phyloP scores from a whole-genome alignment of 1,140 invertebrate genomes.

The Hyphantria cunea region DNA sequence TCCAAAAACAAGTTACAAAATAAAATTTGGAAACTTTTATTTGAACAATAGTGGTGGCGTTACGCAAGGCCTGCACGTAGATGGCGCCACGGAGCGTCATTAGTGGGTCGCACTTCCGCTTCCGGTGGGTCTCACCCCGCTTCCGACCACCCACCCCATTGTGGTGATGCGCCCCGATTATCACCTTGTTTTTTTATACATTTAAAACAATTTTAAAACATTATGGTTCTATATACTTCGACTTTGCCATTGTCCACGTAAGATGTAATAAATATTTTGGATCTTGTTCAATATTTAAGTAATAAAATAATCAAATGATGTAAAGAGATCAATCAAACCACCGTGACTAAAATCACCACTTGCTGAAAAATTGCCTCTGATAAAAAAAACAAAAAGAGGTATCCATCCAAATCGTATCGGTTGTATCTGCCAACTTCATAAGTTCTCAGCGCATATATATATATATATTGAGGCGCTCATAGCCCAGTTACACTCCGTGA shows the following conservation, averaged over 20 bases:
- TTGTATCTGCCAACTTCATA: too few species aligned
- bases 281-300: too few species aligned
- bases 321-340: too few species aligned
- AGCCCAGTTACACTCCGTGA: too few species aligned
- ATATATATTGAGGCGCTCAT: too few species aligned
- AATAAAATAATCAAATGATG: too few species aligned
- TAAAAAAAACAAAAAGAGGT: too few species aligned
- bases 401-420: too few species aligned
- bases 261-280: too few species aligned
- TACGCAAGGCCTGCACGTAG: conserved; percentile 29
- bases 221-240: conserved; percentile 3
- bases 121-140: conserved; percentile 34
- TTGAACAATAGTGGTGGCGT: conserved; percentile 12
- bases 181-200: conserved; percentile 35
- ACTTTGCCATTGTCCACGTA: neutral
- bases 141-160: conserved; percentile 37
- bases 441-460: too few species aligned
- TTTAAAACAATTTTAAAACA: conserved; percentile 15
- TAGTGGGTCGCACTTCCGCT: conserved; percentile 47
- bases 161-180: conserved; percentile 34
- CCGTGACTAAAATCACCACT: too few species aligned
- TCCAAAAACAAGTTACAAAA: neutral
- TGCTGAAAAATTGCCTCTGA: too few species aligned
- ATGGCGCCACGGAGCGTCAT: conserved; percentile 44
- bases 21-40: conserved; percentile 20